Evolutionary conservation across 2,797 vertebrate species (phyloP).

Genomic region (Smutsia gigantea): DNA sequence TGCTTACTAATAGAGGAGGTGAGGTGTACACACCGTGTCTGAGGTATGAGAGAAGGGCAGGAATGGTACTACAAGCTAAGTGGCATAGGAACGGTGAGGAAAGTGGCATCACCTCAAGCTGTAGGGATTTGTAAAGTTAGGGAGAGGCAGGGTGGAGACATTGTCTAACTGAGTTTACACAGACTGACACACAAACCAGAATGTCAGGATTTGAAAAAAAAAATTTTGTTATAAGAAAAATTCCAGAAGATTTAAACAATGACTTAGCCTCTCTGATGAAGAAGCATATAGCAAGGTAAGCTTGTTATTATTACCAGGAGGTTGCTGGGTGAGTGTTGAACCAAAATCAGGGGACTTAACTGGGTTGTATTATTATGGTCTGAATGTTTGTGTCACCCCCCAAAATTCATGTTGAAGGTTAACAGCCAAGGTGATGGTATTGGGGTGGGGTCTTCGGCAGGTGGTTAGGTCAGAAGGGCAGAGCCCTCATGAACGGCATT

Average conservation of each 20-base stretch:
- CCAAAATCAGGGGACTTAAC: conserved; percentile 25
- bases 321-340: not conserved
- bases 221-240: not conserved
- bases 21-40: not conserved
- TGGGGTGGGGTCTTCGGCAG: not conserved
- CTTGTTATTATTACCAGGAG: not conserved
- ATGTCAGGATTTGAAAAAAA: not conserved
- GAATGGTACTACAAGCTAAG: not conserved
- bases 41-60: not conserved
- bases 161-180: not conserved
- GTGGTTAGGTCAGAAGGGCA: not conserved
- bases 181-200: not conserved
- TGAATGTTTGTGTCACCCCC: not conserved
- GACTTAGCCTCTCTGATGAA: not conserved
- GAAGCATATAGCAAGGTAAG: not conserved
- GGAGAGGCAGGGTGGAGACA: not conserved
- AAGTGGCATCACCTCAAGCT: not conserved
- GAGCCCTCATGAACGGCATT: not conserved
- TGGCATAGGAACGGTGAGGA: not conserved
- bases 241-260: not conserved
- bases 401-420: conserved; percentile 4
- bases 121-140: not conserved
- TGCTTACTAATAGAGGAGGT: not conserved
- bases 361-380: not conserved
- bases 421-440: not conserved